Base-by-base conservation (phyloP, 2,113 vertebrate species). In the Lepus europaeus region DNA sequence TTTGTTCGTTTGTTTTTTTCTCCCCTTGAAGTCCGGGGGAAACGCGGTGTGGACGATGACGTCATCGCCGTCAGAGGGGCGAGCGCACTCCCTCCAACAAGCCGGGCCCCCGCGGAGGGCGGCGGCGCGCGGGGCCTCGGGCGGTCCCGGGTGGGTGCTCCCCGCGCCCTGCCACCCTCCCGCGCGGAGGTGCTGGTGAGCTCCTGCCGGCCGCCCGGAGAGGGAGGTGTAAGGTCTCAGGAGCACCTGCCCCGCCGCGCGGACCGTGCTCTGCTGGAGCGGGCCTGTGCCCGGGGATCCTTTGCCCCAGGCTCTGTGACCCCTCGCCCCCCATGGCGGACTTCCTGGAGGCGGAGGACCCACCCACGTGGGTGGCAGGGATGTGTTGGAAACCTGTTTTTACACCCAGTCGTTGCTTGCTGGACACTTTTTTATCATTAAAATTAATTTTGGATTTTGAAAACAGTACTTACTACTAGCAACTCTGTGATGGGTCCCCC, bases 31-130 rank as follows among this genome's bases (percentile, higher is more conserved):
- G 92, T 94, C 78, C 70, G 3, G 39, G 91, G 90, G 95, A 95
- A 94, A 97, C 92, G 96, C 88, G 76, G 94, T 72, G 97, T 94
- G 86, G 88, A 94, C 86, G 95, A 95, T 97, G 92, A 97, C 97
- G 97, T 97, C 97, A 97, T 95, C 92, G 74, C 90, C 88, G 0
- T 92, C 27, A 22, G 90, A 95, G 96, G 95, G 90, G 90, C 61
- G 96, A 91, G 95, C 88, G 91, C 81, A 92, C 97, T 97, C 97
- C 97, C 97, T 97, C 95, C 66, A 91, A 36, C 89, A 89, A 95
- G 95, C 86, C 95, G 25, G 90, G 87, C 2, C 56, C 56, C 56
- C 56, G 14, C 56, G 6, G 45, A 59, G 14, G 56, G 14, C 14
- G 56, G 56, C 56, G 56, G 56, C 56, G 56, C 19, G 56, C 45